Evolutionary conservation across 2,113 vertebrate species (phyloP).

Genomic region (Pygoscelis antarcticus): DNA sequence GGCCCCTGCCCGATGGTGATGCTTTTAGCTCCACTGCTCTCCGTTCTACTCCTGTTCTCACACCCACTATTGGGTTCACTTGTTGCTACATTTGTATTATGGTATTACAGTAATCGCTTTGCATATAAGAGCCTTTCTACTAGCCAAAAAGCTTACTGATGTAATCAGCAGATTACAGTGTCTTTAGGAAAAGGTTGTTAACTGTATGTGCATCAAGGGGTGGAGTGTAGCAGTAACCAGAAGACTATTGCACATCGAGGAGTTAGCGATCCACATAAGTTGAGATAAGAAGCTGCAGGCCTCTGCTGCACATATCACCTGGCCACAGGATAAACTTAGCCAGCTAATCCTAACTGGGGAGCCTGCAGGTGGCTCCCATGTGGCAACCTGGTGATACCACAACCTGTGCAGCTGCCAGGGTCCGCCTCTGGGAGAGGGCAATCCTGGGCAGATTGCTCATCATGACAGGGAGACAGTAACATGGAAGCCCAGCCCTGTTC

Average conservation of each 20-base stretch:
- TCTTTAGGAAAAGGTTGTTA: background rate
- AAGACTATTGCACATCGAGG: accelerated
- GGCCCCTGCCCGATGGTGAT: background rate
- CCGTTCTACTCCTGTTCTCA: background rate
- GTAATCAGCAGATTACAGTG: background rate
- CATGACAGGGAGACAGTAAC: background rate
- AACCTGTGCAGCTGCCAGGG: background rate
- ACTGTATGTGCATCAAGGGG: background rate
- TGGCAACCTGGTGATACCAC: background rate
- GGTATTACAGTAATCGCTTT: background rate
- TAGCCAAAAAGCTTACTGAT: background rate
- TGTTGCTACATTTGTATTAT: background rate
- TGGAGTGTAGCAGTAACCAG: background rate
- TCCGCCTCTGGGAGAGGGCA: background rate
- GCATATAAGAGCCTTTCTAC: background rate
- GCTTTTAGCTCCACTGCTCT: background rate
- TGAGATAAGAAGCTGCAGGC: background rate
- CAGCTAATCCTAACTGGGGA: background rate
- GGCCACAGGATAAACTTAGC: background rate
- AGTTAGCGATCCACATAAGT: accelerated
- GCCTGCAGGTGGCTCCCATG: background rate
- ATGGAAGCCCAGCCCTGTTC: background rate
- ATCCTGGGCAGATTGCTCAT: background rate
- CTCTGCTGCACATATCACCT: background rate
- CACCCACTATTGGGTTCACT: background rate